phyloP scores from a whole-genome alignment of 2,113 vertebrate genomes.

The Dermatemys mawii region DNA sequence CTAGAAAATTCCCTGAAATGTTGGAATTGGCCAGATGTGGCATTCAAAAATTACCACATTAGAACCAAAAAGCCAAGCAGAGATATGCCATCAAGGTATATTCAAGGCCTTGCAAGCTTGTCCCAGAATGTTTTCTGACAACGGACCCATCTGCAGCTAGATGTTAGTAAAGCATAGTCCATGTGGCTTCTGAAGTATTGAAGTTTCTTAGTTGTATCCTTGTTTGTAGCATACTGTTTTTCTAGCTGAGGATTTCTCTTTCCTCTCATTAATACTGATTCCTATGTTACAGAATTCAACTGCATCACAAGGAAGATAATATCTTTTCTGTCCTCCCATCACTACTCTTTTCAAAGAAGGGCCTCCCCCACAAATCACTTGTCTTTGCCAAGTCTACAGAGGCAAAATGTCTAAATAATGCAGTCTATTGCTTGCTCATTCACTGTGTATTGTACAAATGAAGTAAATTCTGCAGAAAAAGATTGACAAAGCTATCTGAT shows the following conservation, averaged over 20 bases:
- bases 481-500: background rate
- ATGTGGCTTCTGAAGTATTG: background rate
- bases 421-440: background rate
- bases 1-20: background rate
- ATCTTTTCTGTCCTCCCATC: background rate
- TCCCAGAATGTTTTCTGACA: background rate
- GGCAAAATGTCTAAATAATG: background rate
- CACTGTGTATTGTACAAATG: background rate
- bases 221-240: background rate
- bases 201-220: background rate
- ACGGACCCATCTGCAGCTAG: background rate
- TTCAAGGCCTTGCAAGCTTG: background rate
- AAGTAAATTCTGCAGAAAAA: background rate
- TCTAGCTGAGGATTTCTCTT: background rate
- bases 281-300: background rate
- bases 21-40: background rate
- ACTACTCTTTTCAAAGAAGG: background rate
- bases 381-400: background rate
- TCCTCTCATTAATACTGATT: background rate
- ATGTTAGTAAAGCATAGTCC: background rate
- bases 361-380: background rate
- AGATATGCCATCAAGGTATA: background rate
- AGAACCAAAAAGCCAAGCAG: background rate
- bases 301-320: background rate
- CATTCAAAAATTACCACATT: background rate